phyloP scores from a whole-genome alignment of 1,140 invertebrate genomes.

The Drosophila arizonae region DNA sequence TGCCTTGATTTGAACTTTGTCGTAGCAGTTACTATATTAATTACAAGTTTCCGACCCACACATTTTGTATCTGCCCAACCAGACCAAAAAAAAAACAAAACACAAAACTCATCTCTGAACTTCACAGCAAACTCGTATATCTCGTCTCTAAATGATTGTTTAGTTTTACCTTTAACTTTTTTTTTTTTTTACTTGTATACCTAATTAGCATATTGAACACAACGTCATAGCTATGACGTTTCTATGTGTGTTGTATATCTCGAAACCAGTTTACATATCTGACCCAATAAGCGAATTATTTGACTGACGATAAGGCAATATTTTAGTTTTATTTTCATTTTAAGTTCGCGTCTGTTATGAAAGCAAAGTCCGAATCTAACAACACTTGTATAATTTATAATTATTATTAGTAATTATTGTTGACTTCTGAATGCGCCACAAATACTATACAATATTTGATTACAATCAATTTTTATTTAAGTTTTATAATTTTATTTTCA shows the following conservation, averaged over 20 bases:
- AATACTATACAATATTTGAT: no score
- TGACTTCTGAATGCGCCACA: background rate
- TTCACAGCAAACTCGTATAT: slow-evolving; percentile 31
- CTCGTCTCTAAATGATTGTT: slow-evolving; percentile 9
- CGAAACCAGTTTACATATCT: slow-evolving; percentile 34
- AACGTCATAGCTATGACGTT: slow-evolving; percentile 39
- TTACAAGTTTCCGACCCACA: slow-evolving; percentile 37
- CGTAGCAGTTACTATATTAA: slow-evolving; percentile 30
- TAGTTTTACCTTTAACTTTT: background rate
- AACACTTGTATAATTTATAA: slow-evolving; percentile 2
- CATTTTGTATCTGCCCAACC: slow-evolving; percentile 10
- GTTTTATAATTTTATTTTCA: no score
- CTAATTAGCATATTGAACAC: slow-evolving; percentile 13
- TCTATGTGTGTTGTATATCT: background rate
- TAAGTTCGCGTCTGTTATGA: background rate
- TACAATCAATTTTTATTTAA: background rate
- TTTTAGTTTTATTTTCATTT: slow-evolving; percentile 18
- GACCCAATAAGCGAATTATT: slow-evolving; percentile 44
- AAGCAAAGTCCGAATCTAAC: slow-evolving; percentile 30
- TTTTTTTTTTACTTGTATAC: background rate
- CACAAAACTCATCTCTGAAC: slow-evolving; percentile 1
- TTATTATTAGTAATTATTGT: slow-evolving; percentile 1
- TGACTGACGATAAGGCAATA: slow-evolving; percentile 19
- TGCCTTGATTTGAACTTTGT: slow-evolving; percentile 40
- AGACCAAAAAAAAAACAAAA: background rate